Evolutionary conservation across 2,113 vertebrate genomes (phyloP).

Genomic region (Pluvialis apricaria): DNA sequence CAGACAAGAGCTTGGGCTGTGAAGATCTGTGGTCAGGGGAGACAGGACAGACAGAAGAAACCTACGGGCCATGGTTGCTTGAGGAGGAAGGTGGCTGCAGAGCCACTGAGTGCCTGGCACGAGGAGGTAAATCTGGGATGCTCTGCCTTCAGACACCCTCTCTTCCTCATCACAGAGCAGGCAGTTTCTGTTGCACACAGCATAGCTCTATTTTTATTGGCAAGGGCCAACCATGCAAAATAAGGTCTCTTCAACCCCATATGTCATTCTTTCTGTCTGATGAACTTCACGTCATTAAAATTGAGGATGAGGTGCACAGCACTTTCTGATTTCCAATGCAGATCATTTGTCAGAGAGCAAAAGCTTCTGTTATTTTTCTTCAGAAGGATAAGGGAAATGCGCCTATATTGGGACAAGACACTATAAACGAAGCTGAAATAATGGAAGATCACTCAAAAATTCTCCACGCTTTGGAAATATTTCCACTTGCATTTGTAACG

Average conservation of each 20-base stretch:
- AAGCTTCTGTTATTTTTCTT: constrained; percentile 41
- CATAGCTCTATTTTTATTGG: not conserved
- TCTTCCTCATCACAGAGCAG: not conserved
- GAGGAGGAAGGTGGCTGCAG: not conserved
- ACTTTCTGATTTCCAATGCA: not conserved
- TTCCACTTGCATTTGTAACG: constrained; percentile 51
- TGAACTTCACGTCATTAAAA: not conserved
- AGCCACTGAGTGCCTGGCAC: not conserved
- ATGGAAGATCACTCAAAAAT: constrained; percentile 58
- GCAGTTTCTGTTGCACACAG: not conserved
- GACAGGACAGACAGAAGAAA: not conserved
- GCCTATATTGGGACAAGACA: not conserved
- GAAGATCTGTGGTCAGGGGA: not conserved
- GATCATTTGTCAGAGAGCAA: constrained; percentile 1
- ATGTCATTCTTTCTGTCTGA: not conserved
- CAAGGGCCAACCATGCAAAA: not conserved
- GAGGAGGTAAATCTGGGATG: not conserved
- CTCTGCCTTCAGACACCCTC: not conserved
- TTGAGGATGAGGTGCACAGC: not conserved
- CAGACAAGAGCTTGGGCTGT: not conserved
- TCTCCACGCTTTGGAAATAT: constrained; percentile 34
- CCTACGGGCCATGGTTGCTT: fast-evolving
- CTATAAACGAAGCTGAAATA: constrained; percentile 52
- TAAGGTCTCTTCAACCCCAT: not conserved
- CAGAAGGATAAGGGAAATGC: constrained; percentile 26